Conservation (phyloP, 2,797 vertebrate species). For the Pelochelys cantorii region DNA sequence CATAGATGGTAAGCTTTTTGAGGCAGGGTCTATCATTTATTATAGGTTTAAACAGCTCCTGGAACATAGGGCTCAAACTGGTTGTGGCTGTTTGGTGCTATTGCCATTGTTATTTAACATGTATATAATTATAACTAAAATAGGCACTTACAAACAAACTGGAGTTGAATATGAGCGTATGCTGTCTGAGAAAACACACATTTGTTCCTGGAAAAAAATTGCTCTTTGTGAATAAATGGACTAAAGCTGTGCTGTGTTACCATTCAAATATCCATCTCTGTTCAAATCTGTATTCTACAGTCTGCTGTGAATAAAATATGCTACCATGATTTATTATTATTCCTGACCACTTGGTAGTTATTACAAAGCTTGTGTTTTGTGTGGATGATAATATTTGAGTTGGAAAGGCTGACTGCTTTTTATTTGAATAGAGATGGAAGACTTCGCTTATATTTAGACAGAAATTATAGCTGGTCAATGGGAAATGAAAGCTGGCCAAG, state of each 20-base stretch:
- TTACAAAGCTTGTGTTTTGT: constrained; percentile 39
- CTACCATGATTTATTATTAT: constrained; percentile 35
- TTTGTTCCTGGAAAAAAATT: not conserved
- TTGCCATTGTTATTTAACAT: not conserved
- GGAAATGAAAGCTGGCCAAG: constrained; percentile 71
- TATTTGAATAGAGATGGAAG: constrained; percentile 53
- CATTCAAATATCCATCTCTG: constrained; percentile 21
- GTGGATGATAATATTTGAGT: constrained; percentile 29
- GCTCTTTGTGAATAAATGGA: not conserved
- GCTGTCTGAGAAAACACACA: constrained; percentile 20
- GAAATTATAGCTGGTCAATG: constrained; percentile 71
- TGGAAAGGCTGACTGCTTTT: constrained; percentile 57
- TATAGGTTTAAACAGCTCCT: constrained; percentile 51
- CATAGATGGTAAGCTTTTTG: constrained; percentile 53
- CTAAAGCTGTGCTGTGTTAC: constrained; percentile 55
- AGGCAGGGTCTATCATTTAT: constrained; percentile 15
- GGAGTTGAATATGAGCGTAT: not conserved
- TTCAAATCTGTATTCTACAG: constrained; percentile 13
- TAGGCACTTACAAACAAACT: not conserved
- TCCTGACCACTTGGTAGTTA: constrained; percentile 37
- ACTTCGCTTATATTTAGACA: constrained; percentile 61
- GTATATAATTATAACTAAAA: not conserved
- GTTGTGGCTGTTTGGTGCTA: constrained; percentile 45
- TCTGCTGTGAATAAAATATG: not conserved
- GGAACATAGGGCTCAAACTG: constrained; percentile 65